Percentiles rank a stretch among this genome's conserved stretches.
phyloP scores from a whole-genome alignment of 1,140 invertebrate species.

The Brachionus calyciflorus region DNA sequence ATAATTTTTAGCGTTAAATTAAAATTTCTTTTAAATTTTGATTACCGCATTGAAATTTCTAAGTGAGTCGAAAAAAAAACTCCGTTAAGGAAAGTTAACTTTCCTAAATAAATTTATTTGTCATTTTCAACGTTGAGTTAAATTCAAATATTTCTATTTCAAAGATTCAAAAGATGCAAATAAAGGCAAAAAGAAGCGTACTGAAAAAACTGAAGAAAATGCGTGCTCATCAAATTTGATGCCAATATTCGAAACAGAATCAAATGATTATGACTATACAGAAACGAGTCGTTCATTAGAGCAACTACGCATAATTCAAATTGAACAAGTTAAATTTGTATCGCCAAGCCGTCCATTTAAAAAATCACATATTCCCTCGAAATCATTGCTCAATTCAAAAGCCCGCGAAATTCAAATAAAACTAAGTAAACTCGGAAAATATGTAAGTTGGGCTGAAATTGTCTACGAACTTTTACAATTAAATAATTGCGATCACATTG shows the following conservation, averaged over 20 bases:
- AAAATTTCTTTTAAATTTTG: too few species aligned
- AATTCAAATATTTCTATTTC: too few species aligned
- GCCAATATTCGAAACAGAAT: background rate
- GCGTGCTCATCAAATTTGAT: too few species aligned
- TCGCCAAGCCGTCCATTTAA: background rate
- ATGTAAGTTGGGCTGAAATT: slow-evolving; percentile 30
- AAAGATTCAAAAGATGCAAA: background rate
- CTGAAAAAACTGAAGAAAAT: background rate
- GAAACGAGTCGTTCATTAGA: background rate
- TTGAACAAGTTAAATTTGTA: slow-evolving; percentile 23
- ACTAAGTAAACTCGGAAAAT: slow-evolving; percentile 1
- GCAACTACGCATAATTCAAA: background rate
- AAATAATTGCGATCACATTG: background rate
- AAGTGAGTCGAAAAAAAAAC: too few species aligned
- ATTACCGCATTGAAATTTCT: too few species aligned
- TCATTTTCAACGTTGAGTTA: too few species aligned
- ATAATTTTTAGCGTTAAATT: too few species aligned
- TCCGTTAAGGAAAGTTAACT: too few species aligned
- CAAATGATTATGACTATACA: background rate
- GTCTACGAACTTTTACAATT: background rate
- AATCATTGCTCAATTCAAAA: slow-evolving; percentile 22
- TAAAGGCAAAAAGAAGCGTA: background rate
- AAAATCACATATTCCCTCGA: background rate
- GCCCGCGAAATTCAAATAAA: slow-evolving; percentile 7
- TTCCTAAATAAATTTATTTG: too few species aligned